phyloP scores from a whole-genome alignment of 2,113 vertebrate species.

The Aptenodytes patagonicus region DNA sequence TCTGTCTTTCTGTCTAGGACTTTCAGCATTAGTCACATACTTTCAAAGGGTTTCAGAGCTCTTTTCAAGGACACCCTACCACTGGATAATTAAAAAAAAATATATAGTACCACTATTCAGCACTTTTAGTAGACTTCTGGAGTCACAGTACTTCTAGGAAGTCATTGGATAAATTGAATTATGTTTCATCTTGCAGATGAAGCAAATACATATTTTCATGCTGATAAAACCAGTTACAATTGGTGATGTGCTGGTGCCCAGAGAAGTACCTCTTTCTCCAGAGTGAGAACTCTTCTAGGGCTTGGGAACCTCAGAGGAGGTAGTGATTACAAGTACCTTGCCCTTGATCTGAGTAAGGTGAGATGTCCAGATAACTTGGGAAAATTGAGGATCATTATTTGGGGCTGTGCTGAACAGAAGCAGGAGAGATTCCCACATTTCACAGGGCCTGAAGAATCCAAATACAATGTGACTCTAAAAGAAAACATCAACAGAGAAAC shows the following conservation, averaged over 20 bases:
- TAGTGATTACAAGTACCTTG: neutral
- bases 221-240: neutral
- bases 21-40: neutral
- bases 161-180: conserved; percentile 9
- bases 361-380: neutral
- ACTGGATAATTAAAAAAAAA: neutral
- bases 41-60: neutral
- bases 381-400: neutral
- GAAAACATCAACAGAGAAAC: neutral
- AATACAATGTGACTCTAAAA: neutral
- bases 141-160: conserved; percentile 26
- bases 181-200: neutral
- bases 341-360: neutral
- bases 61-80: neutral
- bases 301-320: neutral
- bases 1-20: neutral
- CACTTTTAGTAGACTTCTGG: conserved; percentile 21
- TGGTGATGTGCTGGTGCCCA: neutral
- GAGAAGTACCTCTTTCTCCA: neutral
- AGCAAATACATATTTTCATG: conserved; percentile 31
- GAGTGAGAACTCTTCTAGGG: neutral
- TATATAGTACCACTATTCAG: neutral
- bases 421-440: neutral
- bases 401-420: neutral
- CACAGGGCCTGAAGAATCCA: neutral